Percentiles rank a stretch among this genome's conserved stretches.
Evolutionary conservation across 2,888 invertebrate genomes (phyloP).

Genomic region (Idaea dimidiata): DNA sequence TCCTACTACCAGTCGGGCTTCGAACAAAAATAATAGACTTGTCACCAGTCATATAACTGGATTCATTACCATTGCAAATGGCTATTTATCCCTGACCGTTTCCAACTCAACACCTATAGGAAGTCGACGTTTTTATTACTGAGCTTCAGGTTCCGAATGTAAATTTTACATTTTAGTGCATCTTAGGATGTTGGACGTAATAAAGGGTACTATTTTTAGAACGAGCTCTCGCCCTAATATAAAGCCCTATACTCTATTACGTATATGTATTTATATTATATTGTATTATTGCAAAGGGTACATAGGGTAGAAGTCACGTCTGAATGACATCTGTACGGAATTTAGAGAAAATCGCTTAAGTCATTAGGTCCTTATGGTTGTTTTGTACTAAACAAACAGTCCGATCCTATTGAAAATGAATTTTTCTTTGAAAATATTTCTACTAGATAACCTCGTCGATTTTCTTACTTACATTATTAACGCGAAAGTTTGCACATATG

Average conservation of each 20-base stretch:
- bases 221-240: too few relatives aligned
- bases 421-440: too few relatives aligned
- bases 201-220: background rate
- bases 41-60: constrained; percentile 46
- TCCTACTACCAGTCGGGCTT: constrained; percentile 40
- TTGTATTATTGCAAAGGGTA: too few relatives aligned
- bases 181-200: constrained; percentile 12
- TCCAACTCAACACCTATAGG: constrained; percentile 33
- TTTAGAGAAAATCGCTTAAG: background rate
- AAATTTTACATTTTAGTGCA: constrained; percentile 21
- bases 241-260: too few relatives aligned
- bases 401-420: too few relatives aligned
- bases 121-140: constrained; percentile 24
- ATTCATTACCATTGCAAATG: constrained; percentile 59
- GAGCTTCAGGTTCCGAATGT: constrained; percentile 30
- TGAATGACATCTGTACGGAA: background rate
- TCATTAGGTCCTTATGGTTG: too few relatives aligned
- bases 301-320: background rate
- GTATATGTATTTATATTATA: too few relatives aligned
- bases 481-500: too few relatives aligned
- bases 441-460: too few relatives aligned
- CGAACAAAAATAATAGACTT: constrained; percentile 57
- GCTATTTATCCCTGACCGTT: constrained; percentile 28
- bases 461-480: too few relatives aligned
- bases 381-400: too few relatives aligned